Evolutionary conservation across 2,797 vertebrate genomes (phyloP), one percentile per base, ranked within the genome.

Genomic region (Emys orbicularis): DNA sequence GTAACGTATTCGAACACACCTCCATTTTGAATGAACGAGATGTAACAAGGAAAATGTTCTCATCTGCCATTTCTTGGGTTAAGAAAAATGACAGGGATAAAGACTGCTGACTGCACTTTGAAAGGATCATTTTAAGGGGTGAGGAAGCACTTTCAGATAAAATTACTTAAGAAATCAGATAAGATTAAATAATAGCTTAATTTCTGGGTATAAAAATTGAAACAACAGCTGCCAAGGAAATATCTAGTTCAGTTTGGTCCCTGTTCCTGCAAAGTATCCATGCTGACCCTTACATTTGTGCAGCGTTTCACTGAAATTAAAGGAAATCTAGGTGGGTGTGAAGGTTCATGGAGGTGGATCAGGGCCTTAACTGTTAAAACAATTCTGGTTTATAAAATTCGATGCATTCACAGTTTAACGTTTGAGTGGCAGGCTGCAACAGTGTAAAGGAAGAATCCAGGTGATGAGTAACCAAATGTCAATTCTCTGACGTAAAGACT

Each of bases 11-110:
- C 84, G 90, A 93, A 90, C 81, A 86, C 18, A 6, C 9, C 90
- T 89, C 76, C 77, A 37, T 87, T 92, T 88, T 86, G 57, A 96
- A 94, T 77, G 50, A 96, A 96, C 81, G 50, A 82, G 15, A 87
- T 19, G 12, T 54, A 93, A 56, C 59, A 47, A 91, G 79, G 59
- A 74, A 87, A 21, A 74, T 52, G 18, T 91, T 89, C 79, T 81
- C 68, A 72, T 88, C 3, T n/a, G 89, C 86, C 82, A 65, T 94
- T 93, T 93, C 84, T n/a, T 50, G 5, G 84, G 85, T 83, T 94
- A 87, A 93, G 94, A 96, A 81, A 94, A 86, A 93, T 81, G 91
- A 91, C 79, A n/a, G 79, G 79, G 86, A 92, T n/a, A 84, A 94
- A 94, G 80, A 50, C 52, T 65, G 68, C 61, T 27, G 23, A 68